A percentile compares a stretch with the other conserved stretches of the same genome.
Evolutionary conservation across 1,140 invertebrate species (phyloP).

Genomic region (Oreohelix idahoensis): DNA sequence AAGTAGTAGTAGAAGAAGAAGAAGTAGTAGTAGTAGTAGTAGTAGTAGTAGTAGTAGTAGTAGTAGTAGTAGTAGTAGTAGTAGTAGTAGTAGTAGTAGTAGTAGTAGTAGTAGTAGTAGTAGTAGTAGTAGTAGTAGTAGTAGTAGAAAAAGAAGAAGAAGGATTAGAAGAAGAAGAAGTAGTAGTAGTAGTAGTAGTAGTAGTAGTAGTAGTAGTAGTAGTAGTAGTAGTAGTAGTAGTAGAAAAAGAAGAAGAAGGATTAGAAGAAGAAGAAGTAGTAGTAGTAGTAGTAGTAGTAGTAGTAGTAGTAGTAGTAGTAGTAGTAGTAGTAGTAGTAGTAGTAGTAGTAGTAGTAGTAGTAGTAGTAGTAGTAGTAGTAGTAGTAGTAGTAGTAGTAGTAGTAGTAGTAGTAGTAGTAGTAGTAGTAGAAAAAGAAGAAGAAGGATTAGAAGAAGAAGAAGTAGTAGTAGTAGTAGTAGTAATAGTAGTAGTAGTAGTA

Average conservation of each 20-base stretch:
- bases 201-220: conserved; percentile 23
- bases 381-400: conserved; percentile 23
- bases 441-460: too few relatives aligned
- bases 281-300: conserved; percentile 21
- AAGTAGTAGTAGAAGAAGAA: conserved; percentile 7
- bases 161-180: too few relatives aligned
- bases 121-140: background rate
- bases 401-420: conserved; percentile 17
- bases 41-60: conserved; percentile 19
- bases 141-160: too few relatives aligned
- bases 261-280: background rate
- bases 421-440: too few relatives aligned
- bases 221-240: conserved; percentile 22
- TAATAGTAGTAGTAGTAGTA: conserved; percentile 19
- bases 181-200: conserved; percentile 1
- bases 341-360: conserved; percentile 18
- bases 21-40: conserved; percentile 20
- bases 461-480: conserved; percentile 15
- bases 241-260: too few relatives aligned
- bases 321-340: conserved; percentile 19
- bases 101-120: conserved; percentile 19
- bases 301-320: conserved; percentile 21
- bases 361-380: conserved; percentile 24
- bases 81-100: conserved; percentile 23
- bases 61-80: conserved; percentile 20